phyloP scores from a whole-genome alignment of 2,888 invertebrate species.

The Ectobius pallidus region DNA sequence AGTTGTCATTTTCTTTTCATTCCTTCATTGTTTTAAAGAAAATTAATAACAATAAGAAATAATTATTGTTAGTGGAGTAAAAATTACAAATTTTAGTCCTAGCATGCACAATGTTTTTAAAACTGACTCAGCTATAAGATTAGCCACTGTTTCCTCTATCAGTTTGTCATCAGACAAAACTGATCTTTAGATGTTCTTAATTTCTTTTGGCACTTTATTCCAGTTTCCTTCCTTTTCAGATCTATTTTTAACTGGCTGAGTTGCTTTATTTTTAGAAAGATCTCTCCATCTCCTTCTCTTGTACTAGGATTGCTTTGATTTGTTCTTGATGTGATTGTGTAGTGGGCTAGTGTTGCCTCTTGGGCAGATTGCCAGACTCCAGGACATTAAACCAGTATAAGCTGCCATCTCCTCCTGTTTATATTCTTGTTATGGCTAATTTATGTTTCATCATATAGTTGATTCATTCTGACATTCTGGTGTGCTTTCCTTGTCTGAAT shows the following conservation, averaged over 20 bases:
- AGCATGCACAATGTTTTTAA: no score
- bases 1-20: no score
- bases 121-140: no score
- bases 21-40: no score
- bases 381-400: background rate
- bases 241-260: conserved; percentile 2
- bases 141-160: background rate
- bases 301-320: conserved; percentile 16
- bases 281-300: conserved; percentile 15
- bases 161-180: background rate
- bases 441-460: background rate
- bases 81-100: no score
- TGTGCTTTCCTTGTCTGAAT: background rate
- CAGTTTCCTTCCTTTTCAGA: background rate
- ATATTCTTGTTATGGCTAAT: background rate
- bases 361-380: conserved; percentile 14
- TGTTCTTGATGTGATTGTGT: conserved; percentile 9
- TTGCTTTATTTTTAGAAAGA: background rate
- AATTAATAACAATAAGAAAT: no score
- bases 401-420: background rate
- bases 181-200: background rate
- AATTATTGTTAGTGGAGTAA: no score
- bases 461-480: background rate
- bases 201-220: conserved; percentile 11
- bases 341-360: background rate